A percentile compares a stretch with the other conserved stretches of the same genome.
phyloP scores from a whole-genome alignment of 2,113 vertebrate genomes.

The Passer domesticus region DNA sequence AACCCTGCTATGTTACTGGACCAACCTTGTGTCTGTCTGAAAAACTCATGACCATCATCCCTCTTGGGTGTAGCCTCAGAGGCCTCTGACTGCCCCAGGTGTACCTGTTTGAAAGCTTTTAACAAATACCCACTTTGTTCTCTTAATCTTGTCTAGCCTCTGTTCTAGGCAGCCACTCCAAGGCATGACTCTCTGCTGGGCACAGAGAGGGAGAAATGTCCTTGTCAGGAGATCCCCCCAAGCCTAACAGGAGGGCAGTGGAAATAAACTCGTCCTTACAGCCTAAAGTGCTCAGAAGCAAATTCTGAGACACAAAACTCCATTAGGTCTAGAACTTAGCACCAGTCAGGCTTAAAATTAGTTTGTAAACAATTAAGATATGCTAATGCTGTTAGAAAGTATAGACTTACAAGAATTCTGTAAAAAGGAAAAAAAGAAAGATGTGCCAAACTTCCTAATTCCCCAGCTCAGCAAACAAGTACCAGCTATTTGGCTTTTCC shows the following conservation, averaged over 20 bases:
- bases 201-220: background rate
- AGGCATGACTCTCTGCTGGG: background rate
- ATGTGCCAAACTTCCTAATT: background rate
- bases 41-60: fast-evolving
- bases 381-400: background rate
- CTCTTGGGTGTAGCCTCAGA: background rate
- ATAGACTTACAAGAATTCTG: background rate
- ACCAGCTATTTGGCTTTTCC: background rate
- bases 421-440: background rate
- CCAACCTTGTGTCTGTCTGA: background rate
- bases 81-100: background rate
- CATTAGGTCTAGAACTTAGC: background rate
- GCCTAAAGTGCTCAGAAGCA: background rate
- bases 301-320: background rate
- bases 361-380: background rate
- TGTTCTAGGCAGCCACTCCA: background rate
- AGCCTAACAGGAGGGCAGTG: background rate
- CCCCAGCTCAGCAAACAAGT: background rate
- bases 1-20: background rate
- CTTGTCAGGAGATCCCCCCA: background rate
- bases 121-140: background rate
- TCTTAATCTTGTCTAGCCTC: background rate
- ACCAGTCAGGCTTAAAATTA: background rate
- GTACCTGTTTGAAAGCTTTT: background rate
- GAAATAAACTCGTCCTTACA: background rate